Evolutionary conservation across 2,797 vertebrate genomes (phyloP), one percentile per base, ranked within the genome.

Genomic region (Lerista edwardsae): DNA sequence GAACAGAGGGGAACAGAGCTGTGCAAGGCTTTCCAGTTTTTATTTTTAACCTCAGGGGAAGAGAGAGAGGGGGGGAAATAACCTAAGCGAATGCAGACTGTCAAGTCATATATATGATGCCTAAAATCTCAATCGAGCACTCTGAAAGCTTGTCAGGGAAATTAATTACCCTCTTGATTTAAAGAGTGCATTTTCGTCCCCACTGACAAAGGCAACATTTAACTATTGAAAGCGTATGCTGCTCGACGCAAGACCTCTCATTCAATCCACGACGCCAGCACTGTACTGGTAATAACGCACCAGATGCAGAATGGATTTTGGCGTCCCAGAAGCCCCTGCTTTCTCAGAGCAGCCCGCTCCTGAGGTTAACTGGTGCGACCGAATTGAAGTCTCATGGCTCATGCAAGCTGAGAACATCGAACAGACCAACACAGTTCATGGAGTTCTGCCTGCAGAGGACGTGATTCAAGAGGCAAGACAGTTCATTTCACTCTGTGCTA

Each of bases 151-250:
- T 93, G 92, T 93, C 94, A 94, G 86, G 92, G 92, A 94, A 95
- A 96, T 94, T 94, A 96, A 96, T 95, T 96, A 93, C 90, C 86
- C 79, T 91, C 86, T 93, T 91, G 94, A 94, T 94, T 95, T 94
- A 92, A 92, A 90, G 81, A 94, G 89, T 80, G 67, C 23, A 31
- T 84, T 92, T 92, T 86, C 91, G 86, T 95, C 95, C 87, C 91
- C 75, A 65, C 17, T 87, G 94, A 95, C 93, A 93, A 91, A 93
- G 71, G 86, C 90, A 92, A 84, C 83, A 83, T 94, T 96, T 94
- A 93, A 94, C 93, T 93, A 90, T 89, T 92, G 84, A 95, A 92
- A 90, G 79, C 72, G 82, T 84, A 75, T 36, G 87, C 19, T 81
- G 87, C 82, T 86, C 12, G 4, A 80, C 62, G 84, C 82, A 67